Base-by-base conservation (phyloP, 2,888 invertebrate species). In the Cephus pulcher region DNA sequence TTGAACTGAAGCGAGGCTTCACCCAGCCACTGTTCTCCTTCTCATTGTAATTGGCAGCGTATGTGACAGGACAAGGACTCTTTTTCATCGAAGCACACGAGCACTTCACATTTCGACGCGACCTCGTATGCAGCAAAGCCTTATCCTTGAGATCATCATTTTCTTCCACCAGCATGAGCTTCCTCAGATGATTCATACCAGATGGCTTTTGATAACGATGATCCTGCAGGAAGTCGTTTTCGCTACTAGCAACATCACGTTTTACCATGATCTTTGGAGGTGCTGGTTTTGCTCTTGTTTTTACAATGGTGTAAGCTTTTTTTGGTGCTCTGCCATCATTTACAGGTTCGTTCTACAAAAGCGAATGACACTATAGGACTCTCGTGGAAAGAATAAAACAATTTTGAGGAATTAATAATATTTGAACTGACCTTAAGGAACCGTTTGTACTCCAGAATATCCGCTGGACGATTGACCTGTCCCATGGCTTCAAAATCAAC, bases 1-100 rank as follows among this genome's bases (percentile, higher is more conserved):
- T 97, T 79, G 96, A 97, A 78, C 98, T 98, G 92, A 98, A 98
- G 77, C 97, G 95, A 9, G 99, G 99, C 81, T 96, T 96, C 15
- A 98, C 97, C 95, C 96, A 97, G 86, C 95, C 94, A 75, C 93
- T 93, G 90, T 97, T 95, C 75, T 94, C 92, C 74, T 93, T 93
- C 69, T 94, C 92, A 88, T 96, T 93, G 91, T 96, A 97, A 92
- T 97, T 97, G 80, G 93, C 92, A 12, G 96, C 96, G 87, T 95
- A 96, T 76, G 93, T 92, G 2, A 98, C 96, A 79, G 95, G 93
- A 76, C 97, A 93, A 4, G 98, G 98, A 3, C 97, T 95, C 84
- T 94, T 93, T 0, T 95, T 95, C 6, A 93, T 92, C 0, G 88
- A 81, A 6, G 79, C 73, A 69, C 84, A 81, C 4, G 79, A 77